Evolutionary conservation across 2,888 invertebrate species (phyloP).

Genomic region (Myathropa florea): DNA sequence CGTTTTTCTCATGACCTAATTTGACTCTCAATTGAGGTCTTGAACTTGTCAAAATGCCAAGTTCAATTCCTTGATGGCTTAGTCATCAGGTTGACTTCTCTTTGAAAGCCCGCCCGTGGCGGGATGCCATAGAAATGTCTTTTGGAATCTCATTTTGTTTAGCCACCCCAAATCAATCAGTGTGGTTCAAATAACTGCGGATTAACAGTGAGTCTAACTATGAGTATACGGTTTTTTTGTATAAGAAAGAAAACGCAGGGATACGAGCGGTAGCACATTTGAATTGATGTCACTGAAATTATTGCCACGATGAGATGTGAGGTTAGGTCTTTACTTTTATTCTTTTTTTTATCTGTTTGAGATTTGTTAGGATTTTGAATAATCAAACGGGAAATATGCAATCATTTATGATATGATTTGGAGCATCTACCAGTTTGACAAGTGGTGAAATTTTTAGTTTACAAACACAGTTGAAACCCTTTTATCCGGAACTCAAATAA

Average conservation of each 20-base stretch:
- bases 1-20: not conserved
- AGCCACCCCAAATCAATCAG: not conserved
- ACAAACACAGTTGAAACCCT: too few species aligned
- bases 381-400: too few species aligned
- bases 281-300: too few species aligned
- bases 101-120: not conserved
- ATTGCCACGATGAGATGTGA: too few species aligned
- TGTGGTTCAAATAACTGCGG: not conserved
- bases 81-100: not conserved
- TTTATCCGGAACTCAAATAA: too few species aligned
- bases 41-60: not conserved
- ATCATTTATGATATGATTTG: too few species aligned
- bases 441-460: too few species aligned
- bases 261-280: conserved; percentile 12
- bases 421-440: too few species aligned
- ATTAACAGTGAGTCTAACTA: not conserved
- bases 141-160: not conserved
- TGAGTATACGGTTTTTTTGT: not conserved
- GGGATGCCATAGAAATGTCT: not conserved
- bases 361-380: too few species aligned
- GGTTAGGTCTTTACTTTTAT: too few species aligned
- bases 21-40: too few species aligned
- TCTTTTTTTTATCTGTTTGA: too few species aligned
- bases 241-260: not conserved
- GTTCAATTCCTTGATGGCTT: not conserved